A percentile compares a stretch with the other conserved stretches of the same genome.
Evolutionary conservation across 2,113 vertebrate species (phyloP).

Genomic region (Bubo bubo): DNA sequence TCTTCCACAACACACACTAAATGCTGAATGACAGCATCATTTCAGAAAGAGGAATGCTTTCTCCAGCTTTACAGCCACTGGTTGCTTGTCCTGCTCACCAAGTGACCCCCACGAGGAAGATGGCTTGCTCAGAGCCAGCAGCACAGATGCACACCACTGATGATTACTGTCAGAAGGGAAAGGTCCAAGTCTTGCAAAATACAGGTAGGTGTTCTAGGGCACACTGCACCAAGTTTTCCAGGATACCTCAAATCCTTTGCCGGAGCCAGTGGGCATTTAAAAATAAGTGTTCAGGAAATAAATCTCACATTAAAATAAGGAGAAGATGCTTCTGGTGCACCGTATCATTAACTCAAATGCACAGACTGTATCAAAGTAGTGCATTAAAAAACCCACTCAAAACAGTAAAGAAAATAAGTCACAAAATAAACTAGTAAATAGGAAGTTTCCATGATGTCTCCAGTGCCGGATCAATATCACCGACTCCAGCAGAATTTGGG

Average conservation of each 20-base stretch:
- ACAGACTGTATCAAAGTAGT: neutral
- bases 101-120: neutral
- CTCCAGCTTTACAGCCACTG: neutral
- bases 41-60: neutral
- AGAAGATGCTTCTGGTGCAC: neutral
- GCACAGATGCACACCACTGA: neutral
- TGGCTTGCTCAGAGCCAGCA: neutral
- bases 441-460: constrained; percentile 3
- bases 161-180: neutral
- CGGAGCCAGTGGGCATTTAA: neutral
- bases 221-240: neutral
- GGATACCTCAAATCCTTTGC: neutral
- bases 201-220: neutral
- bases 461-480: constrained; percentile 31
- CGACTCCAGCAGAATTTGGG: neutral
- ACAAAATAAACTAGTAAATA: constrained; percentile 12
- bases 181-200: neutral
- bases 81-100: neutral
- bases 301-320: neutral
- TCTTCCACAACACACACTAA: accelerated
- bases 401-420: neutral
- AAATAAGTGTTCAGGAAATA: neutral
- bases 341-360: neutral
- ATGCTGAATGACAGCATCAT: neutral
- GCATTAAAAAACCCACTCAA: constrained; percentile 27